A percentile compares a stretch with the other conserved stretches of the same genome.
Evolutionary conservation across 2,797 vertebrate species (phyloP).

Genomic region (Tamandua tetradactyla): DNA sequence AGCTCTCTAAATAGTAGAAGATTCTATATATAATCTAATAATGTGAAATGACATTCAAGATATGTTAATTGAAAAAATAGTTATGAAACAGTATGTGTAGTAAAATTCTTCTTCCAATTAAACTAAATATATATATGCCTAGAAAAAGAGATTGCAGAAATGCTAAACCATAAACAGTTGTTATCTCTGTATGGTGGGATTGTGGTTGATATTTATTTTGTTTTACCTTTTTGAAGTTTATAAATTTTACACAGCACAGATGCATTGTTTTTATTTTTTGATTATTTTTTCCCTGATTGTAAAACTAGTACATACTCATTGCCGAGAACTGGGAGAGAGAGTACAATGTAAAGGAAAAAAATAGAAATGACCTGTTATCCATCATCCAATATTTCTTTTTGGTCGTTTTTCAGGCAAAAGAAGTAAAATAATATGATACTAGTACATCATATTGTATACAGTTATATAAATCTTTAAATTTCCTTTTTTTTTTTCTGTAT

Average conservation of each 20-base stretch:
- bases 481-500: no score
- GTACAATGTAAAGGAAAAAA: constrained; percentile 13
- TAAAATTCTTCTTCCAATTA: background rate
- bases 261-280: constrained; percentile 21
- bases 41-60: background rate
- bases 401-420: background rate
- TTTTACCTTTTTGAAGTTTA: background rate
- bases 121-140: background rate
- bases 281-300: background rate
- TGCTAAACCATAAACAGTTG: background rate
- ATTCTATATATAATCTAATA: background rate
- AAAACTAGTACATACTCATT: background rate
- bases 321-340: background rate
- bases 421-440: background rate
- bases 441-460: background rate
- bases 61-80: background rate
- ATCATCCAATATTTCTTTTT: background rate
- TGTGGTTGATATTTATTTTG: background rate
- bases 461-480: background rate
- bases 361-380: background rate
- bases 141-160: background rate
- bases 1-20: background rate
- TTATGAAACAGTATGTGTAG: background rate
- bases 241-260: background rate
- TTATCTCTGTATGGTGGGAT: background rate